phyloP scores from a whole-genome alignment of 2,888 invertebrate species.

The Melanotus villosus region DNA sequence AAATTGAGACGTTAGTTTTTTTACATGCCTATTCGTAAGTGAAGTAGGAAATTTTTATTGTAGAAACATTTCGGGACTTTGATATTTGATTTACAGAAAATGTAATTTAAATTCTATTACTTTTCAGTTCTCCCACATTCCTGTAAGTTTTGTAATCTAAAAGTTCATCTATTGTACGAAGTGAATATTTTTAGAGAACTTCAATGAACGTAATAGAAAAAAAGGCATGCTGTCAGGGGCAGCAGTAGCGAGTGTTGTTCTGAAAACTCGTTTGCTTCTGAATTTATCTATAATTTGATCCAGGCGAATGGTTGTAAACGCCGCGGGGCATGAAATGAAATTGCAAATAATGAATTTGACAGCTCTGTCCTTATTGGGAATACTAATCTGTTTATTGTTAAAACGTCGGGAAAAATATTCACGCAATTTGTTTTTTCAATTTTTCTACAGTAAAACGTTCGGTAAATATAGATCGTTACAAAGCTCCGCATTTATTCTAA shows the following conservation, averaged over 20 bases:
- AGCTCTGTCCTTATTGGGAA: neutral
- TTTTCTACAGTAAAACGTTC: neutral
- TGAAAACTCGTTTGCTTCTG: conserved; percentile 6
- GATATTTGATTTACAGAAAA: too few relatives aligned
- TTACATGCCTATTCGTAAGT: too few relatives aligned
- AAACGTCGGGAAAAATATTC: neutral
- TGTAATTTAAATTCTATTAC: too few relatives aligned
- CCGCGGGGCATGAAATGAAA: conserved; percentile 1
- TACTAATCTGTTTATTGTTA: neutral
- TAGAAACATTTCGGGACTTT: too few relatives aligned
- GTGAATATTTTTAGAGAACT: too few relatives aligned
- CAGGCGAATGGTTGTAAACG: neutral
- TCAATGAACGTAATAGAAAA: too few relatives aligned
- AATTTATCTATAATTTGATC: conserved; percentile 18
- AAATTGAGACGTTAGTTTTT: too few relatives aligned
- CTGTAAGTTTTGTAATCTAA: too few relatives aligned
- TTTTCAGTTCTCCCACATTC: too few relatives aligned
- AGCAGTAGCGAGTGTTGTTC: neutral
- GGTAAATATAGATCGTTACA: neutral
- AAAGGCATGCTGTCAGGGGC: neutral
- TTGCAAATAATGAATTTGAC: conserved; percentile 16
- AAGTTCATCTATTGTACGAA: too few relatives aligned
- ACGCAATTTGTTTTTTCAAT: neutral
- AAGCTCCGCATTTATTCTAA: neutral
- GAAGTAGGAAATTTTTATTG: too few relatives aligned